These are phyloP conservation scores for Charadrius vociferus DNA, from an alignment of 2,113 vertebrate species.

Conservation along the genomic window DNA sequence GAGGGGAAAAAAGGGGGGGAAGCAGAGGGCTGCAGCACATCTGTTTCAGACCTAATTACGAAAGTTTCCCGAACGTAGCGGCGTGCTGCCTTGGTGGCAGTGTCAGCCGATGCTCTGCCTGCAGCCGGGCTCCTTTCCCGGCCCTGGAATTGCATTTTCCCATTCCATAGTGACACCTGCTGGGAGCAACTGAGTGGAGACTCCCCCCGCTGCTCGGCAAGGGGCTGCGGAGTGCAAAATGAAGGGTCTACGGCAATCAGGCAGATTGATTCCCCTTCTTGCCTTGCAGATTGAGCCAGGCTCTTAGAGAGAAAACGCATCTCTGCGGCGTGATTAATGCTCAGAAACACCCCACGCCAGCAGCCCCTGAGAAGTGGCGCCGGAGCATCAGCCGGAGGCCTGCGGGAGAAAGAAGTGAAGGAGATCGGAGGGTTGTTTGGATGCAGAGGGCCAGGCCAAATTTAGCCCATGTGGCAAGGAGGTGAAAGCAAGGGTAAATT, in stretches of 20 bases:
- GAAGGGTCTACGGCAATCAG: background rate
- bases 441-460: background rate
- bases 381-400: background rate
- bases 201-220: constrained; percentile 2
- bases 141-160: background rate
- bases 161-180: constrained; percentile 79
- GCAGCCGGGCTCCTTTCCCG: background rate
- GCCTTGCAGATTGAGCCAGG: background rate
- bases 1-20: background rate
- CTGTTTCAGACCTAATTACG: background rate
- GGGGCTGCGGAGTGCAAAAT: background rate
- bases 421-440: background rate
- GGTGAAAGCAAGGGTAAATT: background rate
- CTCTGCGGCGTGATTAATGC: background rate
- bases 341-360: background rate
- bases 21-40: background rate
- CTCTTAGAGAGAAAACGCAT: background rate
- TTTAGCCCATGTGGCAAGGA: background rate
- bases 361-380: background rate
- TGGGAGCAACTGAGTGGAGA: constrained; percentile 35
- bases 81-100: background rate
- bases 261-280: constrained; percentile 7
- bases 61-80: background rate
- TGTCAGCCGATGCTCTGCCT: background rate
- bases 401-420: background rate